Conservation (phyloP, 2,113 vertebrate genomes). For the Prinia subflava region DNA sequence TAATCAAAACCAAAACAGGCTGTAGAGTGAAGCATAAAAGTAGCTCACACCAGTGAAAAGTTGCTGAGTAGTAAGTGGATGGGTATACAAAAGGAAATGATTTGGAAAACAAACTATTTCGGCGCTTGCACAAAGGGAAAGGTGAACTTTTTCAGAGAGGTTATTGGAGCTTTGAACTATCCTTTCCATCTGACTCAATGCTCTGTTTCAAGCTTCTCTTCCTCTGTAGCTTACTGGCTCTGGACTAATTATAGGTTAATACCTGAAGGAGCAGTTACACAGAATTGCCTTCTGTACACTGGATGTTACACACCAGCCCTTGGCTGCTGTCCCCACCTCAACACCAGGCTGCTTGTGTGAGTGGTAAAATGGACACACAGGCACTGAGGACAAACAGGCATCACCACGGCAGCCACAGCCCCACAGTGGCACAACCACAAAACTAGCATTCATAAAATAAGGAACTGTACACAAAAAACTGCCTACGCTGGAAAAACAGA, state of each 20-base stretch:
- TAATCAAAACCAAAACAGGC: neutral
- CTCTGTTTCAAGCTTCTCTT: constrained; percentile 13
- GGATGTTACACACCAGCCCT: constrained; percentile 19
- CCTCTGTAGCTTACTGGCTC: constrained; percentile 5
- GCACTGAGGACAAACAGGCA: constrained; percentile 80
- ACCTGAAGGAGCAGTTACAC: constrained; percentile 27
- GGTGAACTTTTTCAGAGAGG: neutral
- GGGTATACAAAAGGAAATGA: neutral
- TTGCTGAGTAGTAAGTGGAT: neutral
- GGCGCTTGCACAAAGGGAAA: neutral
- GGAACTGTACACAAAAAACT: constrained; percentile 56
- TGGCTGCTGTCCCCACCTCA: constrained; percentile 68
- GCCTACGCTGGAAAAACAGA: neutral
- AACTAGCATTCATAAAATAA: constrained; percentile 78
- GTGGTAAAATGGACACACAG: constrained; percentile 59
- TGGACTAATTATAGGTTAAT: constrained; percentile 70
- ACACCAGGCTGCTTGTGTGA: constrained; percentile 64
- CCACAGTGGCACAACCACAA: constrained; percentile 71
- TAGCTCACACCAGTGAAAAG: neutral
- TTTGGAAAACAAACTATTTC: neutral
- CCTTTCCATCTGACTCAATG: constrained; percentile 9
- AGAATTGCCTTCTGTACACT: constrained; percentile 62
- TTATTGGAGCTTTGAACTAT: neutral
- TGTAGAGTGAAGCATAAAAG: neutral
- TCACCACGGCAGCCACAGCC: constrained; percentile 62